Evolutionary conservation across 2,888 invertebrate genomes (phyloP), one percentile per base, ranked within the genome.

Genomic region (Carterocephalus palaemon): DNA sequence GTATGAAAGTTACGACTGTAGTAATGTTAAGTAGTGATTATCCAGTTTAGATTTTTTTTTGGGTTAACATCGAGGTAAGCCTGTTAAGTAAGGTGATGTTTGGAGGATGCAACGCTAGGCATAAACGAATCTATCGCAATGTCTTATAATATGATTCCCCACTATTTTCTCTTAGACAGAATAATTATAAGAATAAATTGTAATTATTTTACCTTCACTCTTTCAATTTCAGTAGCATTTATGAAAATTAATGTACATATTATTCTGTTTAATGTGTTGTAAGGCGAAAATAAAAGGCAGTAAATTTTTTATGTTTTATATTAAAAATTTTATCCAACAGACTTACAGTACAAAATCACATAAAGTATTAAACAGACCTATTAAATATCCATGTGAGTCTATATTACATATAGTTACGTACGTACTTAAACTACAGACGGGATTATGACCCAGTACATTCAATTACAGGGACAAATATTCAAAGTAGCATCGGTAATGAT

Each of bases 321-420:
- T 77, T 82, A 78, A 74, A 70, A 70, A 74, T 75, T 75, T 82
- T 82, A 76, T 84, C 78, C 75, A 88, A 87, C 88, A 88, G 82
- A 84, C 86, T 88, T 87, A 86, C 78, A 79, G 74, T 75, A 82
- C 60, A 79, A 81, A 86, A 83, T 88, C 88, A 88, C 87, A 87
- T 82, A 84, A 76, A 78, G 75, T 83, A 82, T 82, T 74, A 78
- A 85, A 87, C 76, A 85, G 78, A 78, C 81, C 77, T 88, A 86
- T 87, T 84, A 79, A 84, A 87, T 85, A 86, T 83, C 80, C 70
- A 86, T 86, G 86, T 85, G 86, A 82, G 74, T 83, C 84, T 88
- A 85, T 87, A 88, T 88, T 88, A 88, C 83, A 88, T 79, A 75
- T 65, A 78, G 65, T 75, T 78, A 73, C 74, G 79, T 81, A 86